A percentile compares a stretch with the other conserved stretches of the same genome.
Evolutionary conservation across 1,140 invertebrate species (phyloP).

Genomic region (Macrotrachela quadricornifera): DNA sequence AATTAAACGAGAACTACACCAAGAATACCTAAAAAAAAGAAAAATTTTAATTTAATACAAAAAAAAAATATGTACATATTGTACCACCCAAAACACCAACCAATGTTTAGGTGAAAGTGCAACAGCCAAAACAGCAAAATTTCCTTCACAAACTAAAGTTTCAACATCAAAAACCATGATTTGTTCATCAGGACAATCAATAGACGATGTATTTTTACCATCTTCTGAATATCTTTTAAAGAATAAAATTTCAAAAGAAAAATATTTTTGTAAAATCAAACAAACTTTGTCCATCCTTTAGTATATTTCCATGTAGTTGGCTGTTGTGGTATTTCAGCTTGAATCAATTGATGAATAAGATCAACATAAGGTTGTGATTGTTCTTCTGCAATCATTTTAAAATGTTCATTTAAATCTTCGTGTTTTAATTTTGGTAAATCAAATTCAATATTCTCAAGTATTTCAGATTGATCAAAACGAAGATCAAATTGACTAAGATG

Average conservation of each 20-base stretch:
- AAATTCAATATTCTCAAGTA: conserved; percentile 36
- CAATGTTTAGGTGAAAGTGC: conserved; percentile 61
- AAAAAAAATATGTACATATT: no score
- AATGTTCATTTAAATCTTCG: conserved; percentile 61
- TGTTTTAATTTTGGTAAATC: conserved; percentile 52
- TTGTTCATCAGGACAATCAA: conserved; percentile 41
- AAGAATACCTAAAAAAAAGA: conserved; percentile 42
- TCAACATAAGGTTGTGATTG: conserved; percentile 47
- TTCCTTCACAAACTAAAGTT: conserved; percentile 59
- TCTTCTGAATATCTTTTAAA: conserved; percentile 42
- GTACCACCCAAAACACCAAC: conserved; percentile 25
- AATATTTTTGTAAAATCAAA: neutral
- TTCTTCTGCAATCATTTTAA: conserved; percentile 51
- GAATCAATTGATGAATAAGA: conserved; percentile 13
- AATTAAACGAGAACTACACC: conserved; percentile 36
- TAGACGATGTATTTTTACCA: conserved; percentile 12
- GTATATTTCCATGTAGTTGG: conserved; percentile 17
- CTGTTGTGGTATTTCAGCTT: conserved; percentile 12
- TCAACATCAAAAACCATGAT: conserved; percentile 85
- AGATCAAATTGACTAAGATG: neutral
- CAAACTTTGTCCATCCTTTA: neutral
- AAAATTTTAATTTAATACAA: no score
- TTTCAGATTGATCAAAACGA: conserved; percentile 9
- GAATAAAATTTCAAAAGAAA: neutral
- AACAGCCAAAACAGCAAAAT: conserved; percentile 65